Evolutionary conservation across 2,797 vertebrate genomes (phyloP).

Genomic region (Lithobates pipiens): DNA sequence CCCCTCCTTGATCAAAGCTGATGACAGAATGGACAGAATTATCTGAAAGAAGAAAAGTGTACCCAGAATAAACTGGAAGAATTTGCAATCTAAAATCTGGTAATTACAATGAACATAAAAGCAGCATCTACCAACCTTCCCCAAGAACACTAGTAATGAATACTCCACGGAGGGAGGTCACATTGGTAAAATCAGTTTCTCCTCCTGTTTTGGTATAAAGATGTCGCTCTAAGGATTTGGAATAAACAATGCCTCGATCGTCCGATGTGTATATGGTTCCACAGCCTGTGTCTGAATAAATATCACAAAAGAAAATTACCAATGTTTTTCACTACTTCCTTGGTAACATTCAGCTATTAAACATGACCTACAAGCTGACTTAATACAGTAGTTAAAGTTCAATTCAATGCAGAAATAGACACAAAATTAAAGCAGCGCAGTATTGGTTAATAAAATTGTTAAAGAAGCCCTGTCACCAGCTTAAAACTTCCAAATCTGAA

Average conservation of each 20-base stretch:
- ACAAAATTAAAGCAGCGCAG: too few relatives aligned
- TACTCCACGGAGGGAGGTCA: constrained; percentile 92
- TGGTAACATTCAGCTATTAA: neutral
- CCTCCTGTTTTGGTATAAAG: constrained; percentile 90
- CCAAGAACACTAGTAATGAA: constrained; percentile 89
- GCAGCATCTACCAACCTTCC: constrained; percentile 78
- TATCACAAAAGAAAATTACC: neutral
- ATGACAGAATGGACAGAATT: constrained; percentile 89
- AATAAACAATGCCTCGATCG: constrained; percentile 90
- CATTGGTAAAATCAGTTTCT: constrained; percentile 93
- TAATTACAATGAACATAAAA: neutral
- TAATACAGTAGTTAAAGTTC: too few relatives aligned
- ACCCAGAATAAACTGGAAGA: neutral
- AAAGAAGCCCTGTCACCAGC: too few relatives aligned
- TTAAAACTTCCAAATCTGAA: too few relatives aligned
- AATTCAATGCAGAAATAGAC: too few relatives aligned
- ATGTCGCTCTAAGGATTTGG: constrained; percentile 91
- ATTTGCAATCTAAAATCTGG: neutral
- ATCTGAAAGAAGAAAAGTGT: constrained; percentile 74
- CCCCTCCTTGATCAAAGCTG: constrained; percentile 92
- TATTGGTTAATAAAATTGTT: too few relatives aligned
- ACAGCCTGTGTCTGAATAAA: constrained; percentile 82
- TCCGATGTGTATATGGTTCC: constrained; percentile 95
- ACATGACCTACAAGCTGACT: too few relatives aligned
- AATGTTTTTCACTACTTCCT: neutral